Evolutionary conservation across 30 jellyfish, hydroid and myxozoan genomes (phyloP), one percentile per base, ranked within the genome.

Genomic region (Haliclystus octoradiatus): DNA sequence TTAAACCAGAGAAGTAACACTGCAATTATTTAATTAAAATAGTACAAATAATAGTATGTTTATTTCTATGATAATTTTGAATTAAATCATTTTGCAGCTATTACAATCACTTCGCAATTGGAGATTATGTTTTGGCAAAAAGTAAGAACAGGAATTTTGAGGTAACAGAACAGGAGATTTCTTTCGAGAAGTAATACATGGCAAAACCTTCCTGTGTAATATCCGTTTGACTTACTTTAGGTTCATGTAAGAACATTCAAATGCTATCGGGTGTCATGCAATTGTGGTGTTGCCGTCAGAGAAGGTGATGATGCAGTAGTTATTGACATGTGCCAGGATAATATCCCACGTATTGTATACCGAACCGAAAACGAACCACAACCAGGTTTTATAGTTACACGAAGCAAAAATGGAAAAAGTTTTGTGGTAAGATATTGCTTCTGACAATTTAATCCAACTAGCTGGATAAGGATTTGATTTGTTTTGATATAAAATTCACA

Each of bases 271-370:
- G 96, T 85, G 9, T 85, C 96, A 3, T 85, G 96, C 32, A 85
- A 85, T 63, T 85, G 96, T 60, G 96, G 94, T 1, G 73, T 85
- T 13, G 96, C 96, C n/a, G 96, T 78, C 0, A 50, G 93, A 50
- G 96, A 85, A 50, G 96, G 96, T 9, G 96, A 85, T 78, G 96
- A 85, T 63, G 96, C 78, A 31, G 64, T 78, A 24, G 85, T 85
- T 28, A 81, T 85, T 24, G 96, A 85, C 72, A 85, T 85, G 96
- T 85, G 96, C 49, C 72, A 94, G 1, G 96, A 78, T 63, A 73
- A 63, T 30, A 75, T 78, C 31, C 96, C 96, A 28, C 61, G 94
- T 26, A 94, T 92, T 13, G 61, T 91, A 27, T 85, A 63, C 68
- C 93, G 94, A 3, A 77, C 93, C 71, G 77, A 82, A 19, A 94